These are phyloP conservation scores for Physocephala rufipes DNA, from an alignment of 2,888 invertebrate genomes.

Conservation along the genomic window DNA sequence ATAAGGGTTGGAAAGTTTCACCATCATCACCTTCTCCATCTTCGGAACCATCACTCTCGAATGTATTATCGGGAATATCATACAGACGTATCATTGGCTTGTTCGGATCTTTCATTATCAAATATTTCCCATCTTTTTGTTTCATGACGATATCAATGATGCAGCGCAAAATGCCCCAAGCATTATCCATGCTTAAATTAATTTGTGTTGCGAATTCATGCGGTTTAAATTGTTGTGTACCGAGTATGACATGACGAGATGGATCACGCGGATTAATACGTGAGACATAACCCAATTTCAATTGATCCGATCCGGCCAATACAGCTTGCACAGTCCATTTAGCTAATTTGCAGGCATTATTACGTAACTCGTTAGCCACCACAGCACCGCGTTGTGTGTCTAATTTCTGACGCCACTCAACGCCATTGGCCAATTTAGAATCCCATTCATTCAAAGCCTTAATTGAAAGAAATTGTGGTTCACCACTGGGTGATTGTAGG, in stretches of 20 bases:
- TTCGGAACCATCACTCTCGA: constrained; percentile 96
- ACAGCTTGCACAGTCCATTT: constrained; percentile 98
- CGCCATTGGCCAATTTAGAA: constrained; percentile 92
- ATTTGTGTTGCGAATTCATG: constrained; percentile 99
- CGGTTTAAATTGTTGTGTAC: constrained; percentile 98
- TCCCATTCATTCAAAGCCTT: constrained; percentile 99
- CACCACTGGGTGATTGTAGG: constrained; percentile 84
- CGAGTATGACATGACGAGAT: constrained; percentile 94
- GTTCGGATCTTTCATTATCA: constrained; percentile 99
- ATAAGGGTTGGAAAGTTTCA: constrained; percentile 65
- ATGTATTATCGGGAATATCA: constrained; percentile 98
- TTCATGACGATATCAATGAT: constrained; percentile 98
- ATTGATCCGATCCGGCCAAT: constrained; percentile 94
- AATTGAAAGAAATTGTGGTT: constrained; percentile 91
- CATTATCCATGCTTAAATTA: constrained; percentile 99
- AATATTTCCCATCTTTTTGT: constrained; percentile 94
- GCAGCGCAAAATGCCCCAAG: constrained; percentile 97
- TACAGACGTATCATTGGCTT: constrained; percentile 97
- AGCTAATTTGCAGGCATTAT: constrained; percentile 99
- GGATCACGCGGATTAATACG: constrained; percentile 92
- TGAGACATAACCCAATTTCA: constrained; percentile 99
- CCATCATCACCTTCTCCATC: constrained; percentile 64
- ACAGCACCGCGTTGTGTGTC: constrained; percentile 99
- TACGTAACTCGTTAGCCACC: constrained; percentile 95
- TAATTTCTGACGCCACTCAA: constrained; percentile 98